These are phyloP conservation scores for Sphaeramia orbicularis DNA, from an alignment of 2,797 vertebrate species.

Conservation along the genomic window DNA sequence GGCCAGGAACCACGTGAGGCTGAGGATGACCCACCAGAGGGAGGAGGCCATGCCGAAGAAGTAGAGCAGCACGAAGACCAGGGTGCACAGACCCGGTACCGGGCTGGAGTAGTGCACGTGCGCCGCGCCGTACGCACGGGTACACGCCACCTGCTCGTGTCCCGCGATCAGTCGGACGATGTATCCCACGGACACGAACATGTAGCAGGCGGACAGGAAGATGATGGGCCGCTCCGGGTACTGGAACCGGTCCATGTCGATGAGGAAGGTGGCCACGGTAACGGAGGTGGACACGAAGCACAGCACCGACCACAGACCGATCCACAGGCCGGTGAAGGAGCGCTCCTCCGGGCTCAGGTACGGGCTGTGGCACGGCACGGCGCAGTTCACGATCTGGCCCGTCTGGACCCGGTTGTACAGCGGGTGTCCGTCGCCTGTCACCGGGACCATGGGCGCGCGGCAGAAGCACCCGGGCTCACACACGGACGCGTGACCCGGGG, in stretches of 20 bases:
- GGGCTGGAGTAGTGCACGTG: conserved; percentile 90
- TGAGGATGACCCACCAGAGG: conserved; percentile 94
- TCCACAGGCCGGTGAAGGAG: conserved; percentile 92
- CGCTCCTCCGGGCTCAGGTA: conserved; percentile 91
- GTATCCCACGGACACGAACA: conserved; percentile 92
- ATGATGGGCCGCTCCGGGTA: conserved; percentile 95
- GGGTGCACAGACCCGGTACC: conserved; percentile 90
- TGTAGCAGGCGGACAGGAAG: conserved; percentile 93
- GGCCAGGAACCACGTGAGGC: conserved; percentile 92
- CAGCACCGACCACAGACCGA: conserved; percentile 93
- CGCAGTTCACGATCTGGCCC: conserved; percentile 90
- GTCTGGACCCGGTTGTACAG: conserved; percentile 90
- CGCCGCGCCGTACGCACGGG: conserved; percentile 80
- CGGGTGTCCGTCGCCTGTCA: conserved; percentile 86
- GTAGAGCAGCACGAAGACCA: conserved; percentile 91
- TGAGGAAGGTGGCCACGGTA: conserved; percentile 92
- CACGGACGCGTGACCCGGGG: conserved; percentile 33
- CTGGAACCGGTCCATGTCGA: conserved; percentile 93
- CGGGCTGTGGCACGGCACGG: conserved; percentile 92
- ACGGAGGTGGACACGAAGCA: conserved; percentile 93
- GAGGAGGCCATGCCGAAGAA: conserved; percentile 94
- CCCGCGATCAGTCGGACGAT: conserved; percentile 91
- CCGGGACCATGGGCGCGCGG: conserved; percentile 89
- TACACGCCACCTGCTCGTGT: conserved; percentile 92
- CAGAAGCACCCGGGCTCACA: conserved; percentile 91